phyloP scores from a whole-genome alignment of 2,113 vertebrate species.

The Motacilla alba region DNA sequence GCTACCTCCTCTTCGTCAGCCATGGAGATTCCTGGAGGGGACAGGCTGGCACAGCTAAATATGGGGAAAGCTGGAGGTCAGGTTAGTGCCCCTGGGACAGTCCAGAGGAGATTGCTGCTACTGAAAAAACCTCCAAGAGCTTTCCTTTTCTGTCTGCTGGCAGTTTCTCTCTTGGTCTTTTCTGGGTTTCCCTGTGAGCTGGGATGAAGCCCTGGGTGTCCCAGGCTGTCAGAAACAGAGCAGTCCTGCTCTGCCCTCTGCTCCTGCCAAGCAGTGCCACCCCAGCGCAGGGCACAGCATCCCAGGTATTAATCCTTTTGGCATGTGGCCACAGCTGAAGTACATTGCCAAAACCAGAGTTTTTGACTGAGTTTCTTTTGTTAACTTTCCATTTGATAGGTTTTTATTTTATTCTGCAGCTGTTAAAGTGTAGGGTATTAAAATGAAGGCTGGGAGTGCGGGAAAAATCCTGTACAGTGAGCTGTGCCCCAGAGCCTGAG shows the following conservation, averaged over 20 bases:
- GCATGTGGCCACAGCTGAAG: neutral
- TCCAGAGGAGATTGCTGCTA: neutral
- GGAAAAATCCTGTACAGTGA: neutral
- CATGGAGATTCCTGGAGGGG: neutral
- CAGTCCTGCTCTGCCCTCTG: neutral
- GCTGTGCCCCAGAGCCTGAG: neutral
- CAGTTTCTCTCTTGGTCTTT: neutral
- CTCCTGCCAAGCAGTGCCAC: fast-evolving
- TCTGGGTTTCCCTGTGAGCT: neutral
- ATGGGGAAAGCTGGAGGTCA: neutral
- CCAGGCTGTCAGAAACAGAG: neutral
- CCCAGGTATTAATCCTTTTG: neutral
- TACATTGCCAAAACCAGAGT: neutral
- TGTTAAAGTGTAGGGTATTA: neutral
- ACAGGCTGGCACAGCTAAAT: neutral
- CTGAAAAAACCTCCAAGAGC: neutral
- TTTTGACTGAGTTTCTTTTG: neutral
- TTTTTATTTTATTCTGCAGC: neutral
- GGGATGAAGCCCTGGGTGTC: neutral
- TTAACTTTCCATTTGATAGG: neutral
- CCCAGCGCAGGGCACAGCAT: neutral
- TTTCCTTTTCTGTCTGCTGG: neutral
- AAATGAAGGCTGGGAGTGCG: neutral
- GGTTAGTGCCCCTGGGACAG: neutral
- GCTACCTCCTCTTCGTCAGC: fast-evolving